These are phyloP conservation scores for Euspilapteryx auroguttella DNA, from an alignment of 2,888 invertebrate genomes.

Conservation along the genomic window DNA sequence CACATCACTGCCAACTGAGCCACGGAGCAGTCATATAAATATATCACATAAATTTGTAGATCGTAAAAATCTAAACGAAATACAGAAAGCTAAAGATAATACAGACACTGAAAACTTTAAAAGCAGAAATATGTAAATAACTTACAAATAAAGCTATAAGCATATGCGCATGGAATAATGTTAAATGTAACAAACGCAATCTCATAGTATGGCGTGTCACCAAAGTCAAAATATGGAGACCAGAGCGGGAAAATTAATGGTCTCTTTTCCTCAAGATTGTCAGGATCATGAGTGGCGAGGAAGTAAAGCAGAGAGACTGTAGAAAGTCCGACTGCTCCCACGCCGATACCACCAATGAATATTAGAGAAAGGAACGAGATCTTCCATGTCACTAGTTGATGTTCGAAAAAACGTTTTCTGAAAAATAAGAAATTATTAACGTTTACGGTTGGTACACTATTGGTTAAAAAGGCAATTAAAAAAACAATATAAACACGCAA, in stretches of 20 bases:
- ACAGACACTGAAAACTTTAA: too few relatives aligned
- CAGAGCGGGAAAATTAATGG: slow-evolving; percentile 27
- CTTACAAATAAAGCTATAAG: slow-evolving; percentile 25
- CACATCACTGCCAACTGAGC: too few relatives aligned
- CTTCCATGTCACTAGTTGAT: slow-evolving; percentile 24
- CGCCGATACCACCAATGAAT: slow-evolving; percentile 11
- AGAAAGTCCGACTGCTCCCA: slow-evolving; percentile 14
- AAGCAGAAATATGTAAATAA: too few relatives aligned
- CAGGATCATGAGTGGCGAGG: slow-evolving; percentile 12
- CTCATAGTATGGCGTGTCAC: slow-evolving; percentile 22
- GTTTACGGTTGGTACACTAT: too few relatives aligned
- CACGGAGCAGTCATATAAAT: too few relatives aligned
- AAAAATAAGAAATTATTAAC: slow-evolving; percentile 4
- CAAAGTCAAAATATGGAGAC: slow-evolving; percentile 18
- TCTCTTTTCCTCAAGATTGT: slow-evolving; percentile 11
- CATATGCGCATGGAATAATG: slow-evolving; percentile 13
- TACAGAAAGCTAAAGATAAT: too few relatives aligned
- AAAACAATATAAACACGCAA: too few relatives aligned
- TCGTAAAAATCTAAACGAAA: too few relatives aligned
- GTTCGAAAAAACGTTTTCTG: slow-evolving; percentile 21
- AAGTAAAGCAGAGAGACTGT: slow-evolving; percentile 13
- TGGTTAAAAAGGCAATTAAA: too few relatives aligned
- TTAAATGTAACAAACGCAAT: slow-evolving; percentile 16
- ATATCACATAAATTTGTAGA: too few relatives aligned
- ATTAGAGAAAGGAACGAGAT: slow-evolving; percentile 13